A percentile compares a stretch with the other conserved stretches of the same genome.
These are phyloP conservation scores for Hyphantria cunea DNA, from an alignment of 1,140 invertebrate species.

Conservation along the genomic window DNA sequence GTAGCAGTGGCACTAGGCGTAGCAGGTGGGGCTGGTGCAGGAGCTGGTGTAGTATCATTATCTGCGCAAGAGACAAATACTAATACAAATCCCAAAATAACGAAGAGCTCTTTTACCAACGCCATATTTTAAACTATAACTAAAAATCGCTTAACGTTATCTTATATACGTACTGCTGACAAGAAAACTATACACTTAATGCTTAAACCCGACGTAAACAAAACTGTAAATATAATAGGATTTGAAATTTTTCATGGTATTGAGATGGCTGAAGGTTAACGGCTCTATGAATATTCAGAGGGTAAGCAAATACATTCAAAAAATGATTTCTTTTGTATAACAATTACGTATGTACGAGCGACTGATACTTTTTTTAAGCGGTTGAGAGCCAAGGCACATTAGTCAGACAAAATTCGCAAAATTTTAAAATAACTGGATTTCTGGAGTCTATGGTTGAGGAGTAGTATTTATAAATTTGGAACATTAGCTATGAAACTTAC, in stretches of 20 bases:
- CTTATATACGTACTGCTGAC: background rate
- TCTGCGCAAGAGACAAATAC: background rate
- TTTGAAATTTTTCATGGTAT: slow-evolving; percentile 12
- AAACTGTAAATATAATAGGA: background rate
- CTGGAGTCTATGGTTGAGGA: too few species aligned
- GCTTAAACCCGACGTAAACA: background rate
- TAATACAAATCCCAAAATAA: background rate
- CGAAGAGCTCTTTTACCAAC: background rate
- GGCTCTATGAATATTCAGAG: slow-evolving; percentile 18
- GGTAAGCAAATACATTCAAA: background rate
- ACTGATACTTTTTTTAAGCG: background rate
- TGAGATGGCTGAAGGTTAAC: slow-evolving; percentile 3
- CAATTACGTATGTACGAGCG: background rate
- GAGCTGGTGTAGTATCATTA: background rate
- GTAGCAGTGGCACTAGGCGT: background rate
- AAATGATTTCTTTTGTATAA: background rate
- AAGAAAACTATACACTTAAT: background rate
- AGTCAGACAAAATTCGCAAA: too few species aligned
- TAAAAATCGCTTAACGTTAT: background rate
- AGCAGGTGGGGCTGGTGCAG: background rate
- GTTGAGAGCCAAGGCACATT: too few species aligned
- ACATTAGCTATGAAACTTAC: too few species aligned
- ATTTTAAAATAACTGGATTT: too few species aligned
- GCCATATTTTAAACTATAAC: background rate
- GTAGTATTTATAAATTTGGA: too few species aligned